These are phyloP conservation scores for Emmelina monodactyla DNA, from an alignment of 2,888 invertebrate species.

Conservation along the genomic window DNA sequence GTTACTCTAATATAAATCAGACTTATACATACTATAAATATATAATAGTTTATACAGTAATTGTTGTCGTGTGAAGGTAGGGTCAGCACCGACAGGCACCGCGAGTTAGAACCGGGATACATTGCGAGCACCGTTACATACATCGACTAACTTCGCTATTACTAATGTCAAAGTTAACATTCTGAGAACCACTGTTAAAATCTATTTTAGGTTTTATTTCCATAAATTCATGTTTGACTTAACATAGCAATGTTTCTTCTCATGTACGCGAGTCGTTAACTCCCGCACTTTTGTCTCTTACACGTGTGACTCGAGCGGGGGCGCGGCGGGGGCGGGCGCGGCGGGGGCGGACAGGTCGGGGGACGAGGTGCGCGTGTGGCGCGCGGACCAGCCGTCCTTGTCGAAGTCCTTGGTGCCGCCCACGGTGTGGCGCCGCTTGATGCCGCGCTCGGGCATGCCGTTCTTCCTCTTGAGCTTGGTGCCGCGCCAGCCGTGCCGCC, in stretches of 20 bases:
- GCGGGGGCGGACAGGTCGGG: conserved; percentile 58
- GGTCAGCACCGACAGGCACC: too few species aligned
- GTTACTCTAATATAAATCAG: conserved; percentile 19
- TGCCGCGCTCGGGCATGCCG: conserved; percentile 81
- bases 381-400: conserved; percentile 68
- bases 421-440: conserved; percentile 90
- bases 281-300: conserved; percentile 33
- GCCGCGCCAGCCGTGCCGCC: conserved; percentile 50
- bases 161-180: too few species aligned
- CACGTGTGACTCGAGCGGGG: conserved; percentile 42
- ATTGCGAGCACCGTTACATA: too few species aligned
- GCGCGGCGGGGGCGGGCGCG: conserved; percentile 36
- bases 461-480: conserved; percentile 77
- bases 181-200: too few species aligned
- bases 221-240: too few species aligned
- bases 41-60: too few species aligned
- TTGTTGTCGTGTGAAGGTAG: too few species aligned
- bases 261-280: conserved; percentile 19
- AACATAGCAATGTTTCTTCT: too few species aligned
- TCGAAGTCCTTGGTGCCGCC: conserved; percentile 89
- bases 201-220: too few species aligned
- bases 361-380: conserved; percentile 67
- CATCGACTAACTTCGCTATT: too few species aligned
- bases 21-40: conserved; percentile 19
- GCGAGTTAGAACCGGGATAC: too few species aligned